A percentile compares a stretch with the other conserved stretches of the same genome.
Conservation (phyloP, 30 jellyfish, hydroid and myxozoan species). For the Pseudorhiza aurosa region DNA sequence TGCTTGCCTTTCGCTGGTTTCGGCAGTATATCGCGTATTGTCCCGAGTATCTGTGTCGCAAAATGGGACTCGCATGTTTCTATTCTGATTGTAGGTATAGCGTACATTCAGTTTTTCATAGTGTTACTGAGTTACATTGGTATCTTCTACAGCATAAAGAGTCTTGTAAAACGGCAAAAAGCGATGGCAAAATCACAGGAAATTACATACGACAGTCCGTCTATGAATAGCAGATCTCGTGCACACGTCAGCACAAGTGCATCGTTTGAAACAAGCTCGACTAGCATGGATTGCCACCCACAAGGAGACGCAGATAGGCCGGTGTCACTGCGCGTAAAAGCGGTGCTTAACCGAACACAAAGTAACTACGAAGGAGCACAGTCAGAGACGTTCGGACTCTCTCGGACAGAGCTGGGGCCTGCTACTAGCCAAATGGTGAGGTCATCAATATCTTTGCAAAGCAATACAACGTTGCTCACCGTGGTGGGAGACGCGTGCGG, state of each 20-base stretch:
- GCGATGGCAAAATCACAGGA: constrained; percentile 82
- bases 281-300: neutral
- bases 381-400: constrained; percentile 20
- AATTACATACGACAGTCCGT: constrained; percentile 44
- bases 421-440: neutral
- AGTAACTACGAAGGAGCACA: constrained; percentile 36
- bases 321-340: constrained; percentile 16
- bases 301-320: constrained; percentile 6
- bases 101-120: constrained; percentile 70
- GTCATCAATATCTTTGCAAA: neutral
- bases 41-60: constrained; percentile 36
- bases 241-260: constrained; percentile 13
- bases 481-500: neutral
- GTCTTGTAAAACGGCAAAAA: constrained; percentile 64
- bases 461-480: neutral
- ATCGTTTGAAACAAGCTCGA: constrained; percentile 31
- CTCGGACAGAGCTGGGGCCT: neutral
- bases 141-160: constrained; percentile 44
- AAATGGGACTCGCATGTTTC: constrained; percentile 62
- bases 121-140: constrained; percentile 72
- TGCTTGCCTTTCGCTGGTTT: constrained; percentile 51
- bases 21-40: constrained; percentile 42
- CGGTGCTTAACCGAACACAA: constrained; percentile 23
- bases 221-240: neutral
- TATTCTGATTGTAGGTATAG: constrained; percentile 33